A percentile compares a stretch with the other conserved stretches of the same genome.
These are phyloP conservation scores for Leptoclinus maculatus DNA, from an alignment of 2,797 vertebrate genomes.

Conservation along the genomic window DNA sequence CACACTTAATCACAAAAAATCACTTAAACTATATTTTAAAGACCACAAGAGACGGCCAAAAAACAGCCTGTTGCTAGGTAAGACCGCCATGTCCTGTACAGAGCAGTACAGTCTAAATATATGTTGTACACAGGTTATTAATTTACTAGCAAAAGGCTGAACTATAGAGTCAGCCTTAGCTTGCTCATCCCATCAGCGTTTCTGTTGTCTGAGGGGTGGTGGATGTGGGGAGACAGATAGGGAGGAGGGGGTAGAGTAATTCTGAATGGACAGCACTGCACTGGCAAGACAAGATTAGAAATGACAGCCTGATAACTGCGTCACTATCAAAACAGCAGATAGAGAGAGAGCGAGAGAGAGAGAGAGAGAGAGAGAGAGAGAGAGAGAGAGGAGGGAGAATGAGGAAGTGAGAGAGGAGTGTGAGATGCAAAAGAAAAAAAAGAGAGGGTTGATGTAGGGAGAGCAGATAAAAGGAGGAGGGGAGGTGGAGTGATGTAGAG, in stretches of 20 bases:
- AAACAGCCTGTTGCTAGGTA: slow-evolving; percentile 38
- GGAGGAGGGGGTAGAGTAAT: slow-evolving; percentile 66
- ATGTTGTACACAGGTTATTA: slow-evolving; percentile 59
- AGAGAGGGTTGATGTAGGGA: slow-evolving; percentile 55
- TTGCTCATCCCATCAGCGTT: slow-evolving; percentile 71
- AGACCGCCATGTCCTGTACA: slow-evolving; percentile 26
- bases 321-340: slow-evolving; percentile 80
- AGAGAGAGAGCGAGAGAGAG: slow-evolving; percentile 39
- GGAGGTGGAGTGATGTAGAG: slow-evolving; percentile 45
- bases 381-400: slow-evolving; percentile 12
- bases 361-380: slow-evolving; percentile 44
- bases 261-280: slow-evolving; percentile 81
- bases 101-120: slow-evolving; percentile 43
- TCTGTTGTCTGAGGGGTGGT: slow-evolving; percentile 64
- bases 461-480: slow-evolving; percentile 51
- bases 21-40: neutral
- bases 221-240: slow-evolving; percentile 45
- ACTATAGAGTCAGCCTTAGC: slow-evolving; percentile 62
- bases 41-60: slow-evolving; percentile 11
- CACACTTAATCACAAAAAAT: too few relatives aligned
- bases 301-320: slow-evolving; percentile 83
- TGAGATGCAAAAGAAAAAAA: slow-evolving; percentile 41
- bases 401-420: slow-evolving; percentile 45
- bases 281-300: slow-evolving; percentile 84
- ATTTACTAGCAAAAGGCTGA: slow-evolving; percentile 60